Conservation (phyloP, 2,888 invertebrate genomes). For the Mayetiola destructor region DNA sequence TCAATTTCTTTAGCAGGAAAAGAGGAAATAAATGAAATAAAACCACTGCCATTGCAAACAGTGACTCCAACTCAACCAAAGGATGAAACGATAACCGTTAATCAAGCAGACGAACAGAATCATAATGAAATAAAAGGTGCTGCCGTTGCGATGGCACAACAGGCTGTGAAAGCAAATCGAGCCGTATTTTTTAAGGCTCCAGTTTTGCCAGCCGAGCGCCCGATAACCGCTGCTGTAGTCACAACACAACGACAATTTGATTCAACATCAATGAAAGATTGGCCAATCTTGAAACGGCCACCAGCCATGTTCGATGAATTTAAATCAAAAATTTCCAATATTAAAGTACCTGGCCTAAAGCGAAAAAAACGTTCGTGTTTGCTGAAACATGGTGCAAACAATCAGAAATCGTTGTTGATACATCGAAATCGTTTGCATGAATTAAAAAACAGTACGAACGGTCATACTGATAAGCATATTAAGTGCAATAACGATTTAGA, state of each 20-base stretch:
- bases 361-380: not conserved
- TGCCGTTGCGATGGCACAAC: constrained; percentile 23
- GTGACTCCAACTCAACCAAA: not conserved
- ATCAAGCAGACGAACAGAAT: not conserved
- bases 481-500: not conserved
- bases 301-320: not conserved
- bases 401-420: not conserved
- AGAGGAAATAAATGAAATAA: not conserved
- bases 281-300: constrained; percentile 15
- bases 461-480: not conserved
- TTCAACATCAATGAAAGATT: not conserved
- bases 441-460: not conserved
- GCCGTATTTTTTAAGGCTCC: constrained; percentile 30
- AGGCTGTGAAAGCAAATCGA: constrained; percentile 25
- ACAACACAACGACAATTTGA: constrained; percentile 1
- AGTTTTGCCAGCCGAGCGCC: constrained; percentile 30
- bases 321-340: not conserved
- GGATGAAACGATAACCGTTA: not conserved
- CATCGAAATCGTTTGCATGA: not conserved
- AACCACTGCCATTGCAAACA: not conserved
- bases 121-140: constrained; percentile 22
- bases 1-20: not conserved
- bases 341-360: constrained; percentile 2
- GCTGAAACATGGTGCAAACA: not conserved
- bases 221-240: constrained; percentile 19